A percentile compares a stretch with the other conserved stretches of the same genome.
Conservation (phyloP, 2,113 vertebrate species). For the Lamprologus tigripictilis region DNA sequence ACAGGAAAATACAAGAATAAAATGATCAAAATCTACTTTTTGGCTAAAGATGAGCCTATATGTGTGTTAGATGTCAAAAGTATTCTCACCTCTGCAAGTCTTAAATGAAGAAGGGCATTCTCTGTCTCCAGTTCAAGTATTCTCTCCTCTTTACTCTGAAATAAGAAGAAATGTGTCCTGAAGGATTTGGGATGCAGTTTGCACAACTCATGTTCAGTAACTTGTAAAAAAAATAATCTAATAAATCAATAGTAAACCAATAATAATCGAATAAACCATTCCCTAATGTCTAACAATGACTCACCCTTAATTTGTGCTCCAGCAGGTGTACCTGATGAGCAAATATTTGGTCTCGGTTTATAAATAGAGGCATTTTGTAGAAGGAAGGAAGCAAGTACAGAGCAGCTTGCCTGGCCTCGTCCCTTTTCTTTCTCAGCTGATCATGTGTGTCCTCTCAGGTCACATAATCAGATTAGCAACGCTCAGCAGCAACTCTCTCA, state of each 20-base stretch:
- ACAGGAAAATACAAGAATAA: neutral
- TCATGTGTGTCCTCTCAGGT: neutral
- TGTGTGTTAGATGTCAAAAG: neutral
- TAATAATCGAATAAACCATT: neutral
- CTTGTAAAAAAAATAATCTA: neutral
- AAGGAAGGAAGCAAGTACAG: neutral
- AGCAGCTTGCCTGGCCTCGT: neutral
- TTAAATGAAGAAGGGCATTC: slow-evolving; percentile 80
- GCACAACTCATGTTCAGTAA: neutral
- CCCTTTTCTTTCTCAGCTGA: neutral
- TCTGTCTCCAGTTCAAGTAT: slow-evolving; percentile 80
- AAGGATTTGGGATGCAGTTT: neutral
- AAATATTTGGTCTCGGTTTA: slow-evolving; percentile 68
- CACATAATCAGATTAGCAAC: slow-evolving; percentile 53
- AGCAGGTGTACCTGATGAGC: slow-evolving; percentile 68
- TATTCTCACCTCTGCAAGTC: slow-evolving; percentile 68
- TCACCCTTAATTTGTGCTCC: slow-evolving; percentile 70
- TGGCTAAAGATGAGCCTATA: neutral
- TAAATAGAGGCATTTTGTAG: slow-evolving; percentile 61
- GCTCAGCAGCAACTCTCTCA: neutral
- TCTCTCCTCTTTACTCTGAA: slow-evolving; percentile 79
- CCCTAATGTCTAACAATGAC: neutral
- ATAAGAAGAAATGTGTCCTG: neutral
- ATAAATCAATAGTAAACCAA: neutral
- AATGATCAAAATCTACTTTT: neutral